Conservation (phyloP, 1,140 invertebrate species). For the Meteorus sp. region DNA sequence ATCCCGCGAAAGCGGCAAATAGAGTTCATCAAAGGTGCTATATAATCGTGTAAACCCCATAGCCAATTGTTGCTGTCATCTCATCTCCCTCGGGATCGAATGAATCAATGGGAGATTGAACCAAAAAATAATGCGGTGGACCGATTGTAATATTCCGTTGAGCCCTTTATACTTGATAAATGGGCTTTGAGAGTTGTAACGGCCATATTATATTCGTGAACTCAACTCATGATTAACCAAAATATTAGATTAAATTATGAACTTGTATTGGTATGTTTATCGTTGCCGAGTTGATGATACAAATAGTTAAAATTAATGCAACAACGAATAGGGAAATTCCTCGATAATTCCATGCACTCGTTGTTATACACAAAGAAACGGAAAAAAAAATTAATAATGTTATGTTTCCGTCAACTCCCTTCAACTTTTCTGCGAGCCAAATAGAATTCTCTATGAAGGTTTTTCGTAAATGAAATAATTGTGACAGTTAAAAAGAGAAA, state of each 20-base stretch:
- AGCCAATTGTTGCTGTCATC: slow-evolving; percentile 38
- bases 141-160: slow-evolving; percentile 22
- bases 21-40: slow-evolving; percentile 49
- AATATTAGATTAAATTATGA: slow-evolving; percentile 13
- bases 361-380: no score
- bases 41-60: slow-evolving; percentile 39
- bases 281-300: no score
- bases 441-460: no score
- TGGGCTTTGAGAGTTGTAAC: slow-evolving; percentile 30
- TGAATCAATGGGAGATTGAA: slow-evolving; percentile 11
- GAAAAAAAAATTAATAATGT: no score
- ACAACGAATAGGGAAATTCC: no score
- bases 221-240: background rate
- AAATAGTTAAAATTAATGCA: no score
- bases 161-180: slow-evolving; percentile 32
- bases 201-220: slow-evolving; percentile 23
- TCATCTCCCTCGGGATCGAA: no score
- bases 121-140: slow-evolving; percentile 15
- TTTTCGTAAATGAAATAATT: no score
- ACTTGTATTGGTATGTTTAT: slow-evolving; percentile 21
- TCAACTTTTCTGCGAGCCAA: no score
- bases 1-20: slow-evolving; percentile 20
- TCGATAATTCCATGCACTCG: no score
- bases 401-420: no score
- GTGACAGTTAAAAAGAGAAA: no score